Conservation (phyloP, 2,113 vertebrate species). For the Istiophorus platypterus region DNA sequence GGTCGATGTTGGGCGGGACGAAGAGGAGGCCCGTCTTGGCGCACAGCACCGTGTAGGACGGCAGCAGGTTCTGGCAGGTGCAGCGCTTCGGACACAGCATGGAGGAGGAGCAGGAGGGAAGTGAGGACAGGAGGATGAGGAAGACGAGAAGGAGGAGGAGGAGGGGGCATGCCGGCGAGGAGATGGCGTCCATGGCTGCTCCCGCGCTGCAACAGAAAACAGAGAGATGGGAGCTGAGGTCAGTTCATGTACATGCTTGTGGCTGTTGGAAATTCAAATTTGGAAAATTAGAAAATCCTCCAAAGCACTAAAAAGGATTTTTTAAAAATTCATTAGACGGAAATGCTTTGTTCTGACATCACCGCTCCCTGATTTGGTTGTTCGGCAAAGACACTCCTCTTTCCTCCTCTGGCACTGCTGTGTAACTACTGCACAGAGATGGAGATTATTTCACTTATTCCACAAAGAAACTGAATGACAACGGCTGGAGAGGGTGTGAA, state of each 20-base stretch:
- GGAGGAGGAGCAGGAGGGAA: slow-evolving; percentile 69
- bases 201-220: slow-evolving; percentile 25
- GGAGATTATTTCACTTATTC: neutral
- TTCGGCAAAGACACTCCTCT: no score
- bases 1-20: slow-evolving; percentile 87
- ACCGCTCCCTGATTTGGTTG: neutral
- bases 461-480: neutral
- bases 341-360: neutral
- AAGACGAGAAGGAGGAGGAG: slow-evolving; percentile 48
- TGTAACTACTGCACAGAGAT: neutral
- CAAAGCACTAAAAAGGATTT: no score
- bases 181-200: slow-evolving; percentile 53
- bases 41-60: slow-evolving; percentile 88
- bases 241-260: neutral
- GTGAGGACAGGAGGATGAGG: slow-evolving; percentile 46
- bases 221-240: slow-evolving; percentile 2
- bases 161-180: slow-evolving; percentile 38
- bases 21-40: slow-evolving; percentile 89
- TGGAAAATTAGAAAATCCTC: no score
- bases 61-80: slow-evolving; percentile 88
- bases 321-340: no score
- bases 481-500: no score
- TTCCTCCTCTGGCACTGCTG: no score
- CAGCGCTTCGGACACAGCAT: slow-evolving; percentile 89
- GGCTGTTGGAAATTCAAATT: no score